Evolutionary conservation across 2,888 invertebrate genomes (phyloP).

Genomic region (Diplolepis rosae): DNA sequence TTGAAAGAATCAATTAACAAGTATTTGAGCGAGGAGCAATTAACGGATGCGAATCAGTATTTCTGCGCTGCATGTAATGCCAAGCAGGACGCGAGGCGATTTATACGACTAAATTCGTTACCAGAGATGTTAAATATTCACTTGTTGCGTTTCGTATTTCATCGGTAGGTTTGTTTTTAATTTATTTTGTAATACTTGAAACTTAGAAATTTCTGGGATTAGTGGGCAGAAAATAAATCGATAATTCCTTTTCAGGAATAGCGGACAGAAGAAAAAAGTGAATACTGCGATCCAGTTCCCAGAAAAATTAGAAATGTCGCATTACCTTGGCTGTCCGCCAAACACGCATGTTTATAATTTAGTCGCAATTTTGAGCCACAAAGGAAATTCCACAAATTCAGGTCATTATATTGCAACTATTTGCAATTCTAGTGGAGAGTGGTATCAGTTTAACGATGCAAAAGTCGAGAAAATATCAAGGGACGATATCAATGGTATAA

Average conservation of each 20-base stretch:
- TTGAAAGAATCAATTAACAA: slow-evolving; percentile 76
- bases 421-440: slow-evolving; percentile 74
- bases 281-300: slow-evolving; percentile 78
- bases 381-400: slow-evolving; percentile 79
- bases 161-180: slow-evolving; percentile 72
- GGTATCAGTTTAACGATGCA: slow-evolving; percentile 81
- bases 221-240: slow-evolving; percentile 5
- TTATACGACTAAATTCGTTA: slow-evolving; percentile 75
- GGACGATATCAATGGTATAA: slow-evolving; percentile 66
- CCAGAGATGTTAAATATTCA: slow-evolving; percentile 79
- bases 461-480: slow-evolving; percentile 74
- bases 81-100: slow-evolving; percentile 77
- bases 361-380: slow-evolving; percentile 80
- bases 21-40: slow-evolving; percentile 77
- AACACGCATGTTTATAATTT: slow-evolving; percentile 75
- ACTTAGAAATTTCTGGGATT: background rate
- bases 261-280: slow-evolving; percentile 78
- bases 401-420: slow-evolving; percentile 79
- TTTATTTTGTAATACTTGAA: slow-evolving; percentile 4
- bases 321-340: slow-evolving; percentile 68
- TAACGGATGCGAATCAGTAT: slow-evolving; percentile 78
- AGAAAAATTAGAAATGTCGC: slow-evolving; percentile 77
- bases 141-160: slow-evolving; percentile 78
- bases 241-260: slow-evolving; percentile 70
- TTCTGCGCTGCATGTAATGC: slow-evolving; percentile 76